Evolutionary conservation across 1,140 invertebrate species (phyloP).

Genomic region (Muscidifurax raptorellus): DNA sequence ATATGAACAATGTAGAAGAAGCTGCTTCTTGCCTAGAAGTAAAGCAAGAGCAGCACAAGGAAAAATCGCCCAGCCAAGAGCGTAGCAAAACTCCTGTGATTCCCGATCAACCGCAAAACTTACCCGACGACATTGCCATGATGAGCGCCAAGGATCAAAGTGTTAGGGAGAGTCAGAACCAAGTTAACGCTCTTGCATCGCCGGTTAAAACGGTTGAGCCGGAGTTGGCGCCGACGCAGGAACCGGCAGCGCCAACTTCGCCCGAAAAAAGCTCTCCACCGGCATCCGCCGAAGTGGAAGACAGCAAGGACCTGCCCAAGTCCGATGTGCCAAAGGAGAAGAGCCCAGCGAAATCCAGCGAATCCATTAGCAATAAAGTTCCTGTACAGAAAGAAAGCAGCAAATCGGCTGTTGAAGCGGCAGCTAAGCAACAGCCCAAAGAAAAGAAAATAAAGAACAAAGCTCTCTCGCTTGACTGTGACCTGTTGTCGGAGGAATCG

Average conservation of each 20-base stretch:
- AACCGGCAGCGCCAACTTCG: neutral
- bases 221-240: neutral
- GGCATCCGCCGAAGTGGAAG: neutral
- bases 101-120: neutral
- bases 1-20: constrained; percentile 59
- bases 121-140: neutral
- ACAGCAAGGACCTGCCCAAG: neutral
- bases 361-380: constrained; percentile 46
- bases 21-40: constrained; percentile 53
- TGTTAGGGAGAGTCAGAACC: neutral
- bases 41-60: constrained; percentile 60
- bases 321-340: constrained; percentile 32
- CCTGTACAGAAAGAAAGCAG: neutral
- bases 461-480: constrained; percentile 64
- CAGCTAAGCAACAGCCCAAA: constrained; percentile 45
- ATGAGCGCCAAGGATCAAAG: constrained; percentile 8
- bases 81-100: constrained; percentile 61
- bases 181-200: neutral
- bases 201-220: neutral
- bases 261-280: neutral
- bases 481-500: constrained; percentile 59
- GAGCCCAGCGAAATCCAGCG: constrained; percentile 46
- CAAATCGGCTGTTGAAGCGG: neutral
- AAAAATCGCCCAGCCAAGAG: constrained; percentile 62
- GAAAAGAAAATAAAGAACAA: constrained; percentile 66